Evolutionary conservation across 2,797 vertebrate genomes (phyloP), one percentile per base, ranked within the genome.

Genomic region (Vireo griseus): DNA sequence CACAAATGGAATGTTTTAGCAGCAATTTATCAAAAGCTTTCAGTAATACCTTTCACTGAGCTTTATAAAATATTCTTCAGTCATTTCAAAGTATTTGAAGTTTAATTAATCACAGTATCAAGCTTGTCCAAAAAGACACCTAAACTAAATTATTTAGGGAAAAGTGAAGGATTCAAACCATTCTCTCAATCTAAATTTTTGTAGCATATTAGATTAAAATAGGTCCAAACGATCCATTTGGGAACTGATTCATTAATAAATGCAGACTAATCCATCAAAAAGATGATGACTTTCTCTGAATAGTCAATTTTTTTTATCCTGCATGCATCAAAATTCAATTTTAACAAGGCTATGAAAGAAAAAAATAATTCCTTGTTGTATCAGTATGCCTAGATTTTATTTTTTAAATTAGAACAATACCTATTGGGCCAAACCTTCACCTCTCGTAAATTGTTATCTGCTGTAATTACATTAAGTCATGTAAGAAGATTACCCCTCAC

Each of bases 71-170:
- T 91, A 80, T 72, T 84, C 76, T 94, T 94, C 57, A 95, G 19
- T 86, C 63, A 91, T 94, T 95, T 91, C 61, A 91, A 19, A 90
- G 16, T 61, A 73, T 72, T 77, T 87, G 82, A 81, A 79, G 51
- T 88, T 96, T 94, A 96, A 95, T 96, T 93, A 95, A 96, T 97
- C 73, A 95, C 40, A 94, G 86, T 61, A 80, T 95, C 93, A 91
- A 58, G 8, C 55, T 88, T 94, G 37, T 95, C 48, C 16, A 79
- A 92, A 90, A 92, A 86, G 91, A 88, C 37, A 96, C 17, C 39
- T 15, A 40, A 76, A 72, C 55, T 76, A 81, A 91, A 82, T 88
- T 86, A 84, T 84, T 75, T 44, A 72, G 18, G 12, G 21, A 47
- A 88, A 95, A 86, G 55, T 68, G 35, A 86, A 87, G 65, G n/a